phyloP scores from a whole-genome alignment of 2,113 vertebrate genomes.

The Indri indri region DNA sequence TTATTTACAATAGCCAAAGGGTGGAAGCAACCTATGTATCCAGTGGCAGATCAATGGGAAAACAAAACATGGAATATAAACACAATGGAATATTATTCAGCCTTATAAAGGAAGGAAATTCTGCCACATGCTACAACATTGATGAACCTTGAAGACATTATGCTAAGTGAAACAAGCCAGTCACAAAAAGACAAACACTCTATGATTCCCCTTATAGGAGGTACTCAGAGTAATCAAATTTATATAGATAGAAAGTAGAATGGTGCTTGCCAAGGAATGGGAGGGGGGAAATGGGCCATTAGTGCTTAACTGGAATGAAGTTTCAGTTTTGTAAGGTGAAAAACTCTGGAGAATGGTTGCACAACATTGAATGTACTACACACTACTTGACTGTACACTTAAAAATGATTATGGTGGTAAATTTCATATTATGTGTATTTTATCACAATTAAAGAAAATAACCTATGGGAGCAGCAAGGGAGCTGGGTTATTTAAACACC shows the following conservation, averaged over 20 bases:
- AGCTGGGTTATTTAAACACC: not conserved
- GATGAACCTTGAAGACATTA: not conserved
- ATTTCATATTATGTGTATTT: not conserved
- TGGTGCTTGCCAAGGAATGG: not conserved
- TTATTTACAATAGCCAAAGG: not conserved
- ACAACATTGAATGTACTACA: not conserved
- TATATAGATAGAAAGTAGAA: not conserved
- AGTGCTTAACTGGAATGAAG: not conserved
- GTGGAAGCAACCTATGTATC: not conserved
- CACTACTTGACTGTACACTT: not conserved
- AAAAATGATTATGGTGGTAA: not conserved
- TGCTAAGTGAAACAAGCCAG: not conserved
- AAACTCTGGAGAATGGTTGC: not conserved
- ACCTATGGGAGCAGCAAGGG: not conserved
- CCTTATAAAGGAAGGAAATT: not conserved
- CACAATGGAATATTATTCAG: not conserved
- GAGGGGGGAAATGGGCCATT: not conserved
- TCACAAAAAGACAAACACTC: not conserved
- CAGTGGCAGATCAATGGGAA: not conserved
- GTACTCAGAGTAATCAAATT: not conserved
- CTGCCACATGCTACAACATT: not conserved
- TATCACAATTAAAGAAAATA: not conserved
- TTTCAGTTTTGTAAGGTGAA: not conserved
- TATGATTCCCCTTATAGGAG: not conserved
- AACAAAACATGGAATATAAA: not conserved